Conservation (phyloP, 2,888 invertebrate species). For the Diaprepes abbreviatus region DNA sequence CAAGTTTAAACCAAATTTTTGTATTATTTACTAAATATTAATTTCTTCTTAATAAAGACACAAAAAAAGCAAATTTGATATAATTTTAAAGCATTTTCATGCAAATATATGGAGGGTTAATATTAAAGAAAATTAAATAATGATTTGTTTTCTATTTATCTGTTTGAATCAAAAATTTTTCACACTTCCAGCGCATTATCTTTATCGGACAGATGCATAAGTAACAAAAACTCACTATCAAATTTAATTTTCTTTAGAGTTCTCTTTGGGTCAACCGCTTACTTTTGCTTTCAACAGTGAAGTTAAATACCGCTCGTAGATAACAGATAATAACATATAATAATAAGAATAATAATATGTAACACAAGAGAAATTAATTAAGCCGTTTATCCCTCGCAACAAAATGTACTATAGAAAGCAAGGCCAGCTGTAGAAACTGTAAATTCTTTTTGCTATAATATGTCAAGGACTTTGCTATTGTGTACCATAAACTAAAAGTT, state of each 20-base stretch:
- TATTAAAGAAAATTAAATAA: too few species aligned
- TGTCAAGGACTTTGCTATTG: slow-evolving; percentile 44
- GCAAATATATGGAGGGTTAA: too few species aligned
- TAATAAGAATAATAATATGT: slow-evolving; percentile 30
- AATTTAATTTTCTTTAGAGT: not conserved
- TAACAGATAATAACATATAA: slow-evolving; percentile 7
- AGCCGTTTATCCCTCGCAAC: slow-evolving; percentile 29
- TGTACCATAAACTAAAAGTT: slow-evolving; percentile 17
- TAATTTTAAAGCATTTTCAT: too few species aligned
- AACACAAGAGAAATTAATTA: slow-evolving; percentile 38
- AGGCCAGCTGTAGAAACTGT: slow-evolving; percentile 39
- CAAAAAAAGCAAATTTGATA: too few species aligned
- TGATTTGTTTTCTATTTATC: too few species aligned
- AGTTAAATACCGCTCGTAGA: slow-evolving; percentile 8
- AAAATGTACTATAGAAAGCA: slow-evolving; percentile 44
- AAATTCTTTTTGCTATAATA: slow-evolving; percentile 40
- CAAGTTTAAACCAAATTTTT: too few species aligned
- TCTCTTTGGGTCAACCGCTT: slow-evolving; percentile 2
- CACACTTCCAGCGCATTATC: too few species aligned
- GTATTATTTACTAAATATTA: too few species aligned
- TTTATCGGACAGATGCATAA: too few species aligned
- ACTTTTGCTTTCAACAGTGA: slow-evolving; percentile 26
- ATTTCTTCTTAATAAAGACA: too few species aligned
- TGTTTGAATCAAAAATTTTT: too few species aligned
- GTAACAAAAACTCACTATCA: not conserved